A percentile compares a stretch with the other conserved stretches of the same genome.
These are phyloP conservation scores for Pyrgus malvae DNA, from an alignment of 2,888 invertebrate genomes.

Conservation along the genomic window DNA sequence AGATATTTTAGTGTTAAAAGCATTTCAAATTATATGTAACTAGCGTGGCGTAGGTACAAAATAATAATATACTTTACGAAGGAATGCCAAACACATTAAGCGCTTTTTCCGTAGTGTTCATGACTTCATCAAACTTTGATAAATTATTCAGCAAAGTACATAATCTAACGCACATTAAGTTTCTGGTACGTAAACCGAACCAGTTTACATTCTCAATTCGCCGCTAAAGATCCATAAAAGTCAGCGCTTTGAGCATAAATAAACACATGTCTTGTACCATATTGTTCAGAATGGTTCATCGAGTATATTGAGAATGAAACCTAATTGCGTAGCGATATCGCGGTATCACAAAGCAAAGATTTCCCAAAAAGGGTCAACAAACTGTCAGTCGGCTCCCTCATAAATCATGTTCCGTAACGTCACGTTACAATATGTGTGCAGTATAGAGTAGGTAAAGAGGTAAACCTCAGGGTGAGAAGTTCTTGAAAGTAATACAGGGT, in stretches of 20 bases:
- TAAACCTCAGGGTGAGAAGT: neutral
- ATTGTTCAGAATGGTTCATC: conserved; percentile 41
- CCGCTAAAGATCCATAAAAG: conserved; percentile 4
- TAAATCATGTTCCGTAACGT: conserved; percentile 63
- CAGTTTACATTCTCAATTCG: conserved; percentile 10
- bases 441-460: conserved; percentile 31
- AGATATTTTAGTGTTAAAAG: no score
- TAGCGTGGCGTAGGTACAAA: no score
- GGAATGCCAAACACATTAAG: neutral
- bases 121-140: neutral
- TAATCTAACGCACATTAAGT: neutral
- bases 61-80: no score
- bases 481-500: neutral
- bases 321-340: conserved; percentile 37
- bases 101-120: neutral
- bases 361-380: conserved; percentile 61
- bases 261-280: conserved; percentile 16
- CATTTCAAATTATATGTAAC: no score
- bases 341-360: conserved; percentile 55
- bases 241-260: conserved; percentile 8
- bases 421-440: conserved; percentile 33
- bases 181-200: neutral
- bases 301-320: conserved; percentile 45
- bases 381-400: conserved; percentile 55
- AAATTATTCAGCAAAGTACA: neutral